Percentiles rank a stretch among this genome's conserved stretches.
Evolutionary conservation across 2,113 vertebrate genomes (phyloP).

Genomic region (Kobus ellipsiprymnus): DNA sequence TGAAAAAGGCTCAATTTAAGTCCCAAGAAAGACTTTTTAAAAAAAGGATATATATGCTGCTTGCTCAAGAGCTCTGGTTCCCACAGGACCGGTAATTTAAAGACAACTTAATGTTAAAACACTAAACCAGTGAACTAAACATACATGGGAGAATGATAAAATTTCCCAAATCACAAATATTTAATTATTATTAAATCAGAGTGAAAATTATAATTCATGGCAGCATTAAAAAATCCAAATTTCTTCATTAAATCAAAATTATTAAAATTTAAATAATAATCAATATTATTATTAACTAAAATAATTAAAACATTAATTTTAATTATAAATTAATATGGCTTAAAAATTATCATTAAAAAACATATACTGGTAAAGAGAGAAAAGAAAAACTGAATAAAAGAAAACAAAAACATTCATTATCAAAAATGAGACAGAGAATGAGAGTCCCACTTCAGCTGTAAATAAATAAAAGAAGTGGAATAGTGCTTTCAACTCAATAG

Average conservation of each 20-base stretch:
- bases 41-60: background rate
- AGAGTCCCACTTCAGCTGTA: background rate
- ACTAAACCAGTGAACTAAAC: background rate
- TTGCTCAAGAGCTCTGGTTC: background rate
- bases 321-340: background rate
- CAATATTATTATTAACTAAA: too few relatives aligned
- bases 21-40: background rate
- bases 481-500: background rate
- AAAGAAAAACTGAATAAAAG: background rate
- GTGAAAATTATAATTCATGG: background rate
- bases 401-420: background rate
- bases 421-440: background rate
- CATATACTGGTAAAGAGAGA: background rate
- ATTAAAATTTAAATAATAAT: background rate
- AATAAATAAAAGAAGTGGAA: background rate
- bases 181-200: background rate
- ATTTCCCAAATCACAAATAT: background rate
- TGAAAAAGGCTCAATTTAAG: background rate
- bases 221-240: background rate
- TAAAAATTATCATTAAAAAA: background rate
- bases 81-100: background rate
- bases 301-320: too few relatives aligned
- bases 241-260: constrained; percentile 1
- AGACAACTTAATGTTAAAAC: background rate
- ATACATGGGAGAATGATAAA: background rate